Conservation (phyloP, 2,888 invertebrate genomes). For the Phytoseiulus persimilis region DNA sequence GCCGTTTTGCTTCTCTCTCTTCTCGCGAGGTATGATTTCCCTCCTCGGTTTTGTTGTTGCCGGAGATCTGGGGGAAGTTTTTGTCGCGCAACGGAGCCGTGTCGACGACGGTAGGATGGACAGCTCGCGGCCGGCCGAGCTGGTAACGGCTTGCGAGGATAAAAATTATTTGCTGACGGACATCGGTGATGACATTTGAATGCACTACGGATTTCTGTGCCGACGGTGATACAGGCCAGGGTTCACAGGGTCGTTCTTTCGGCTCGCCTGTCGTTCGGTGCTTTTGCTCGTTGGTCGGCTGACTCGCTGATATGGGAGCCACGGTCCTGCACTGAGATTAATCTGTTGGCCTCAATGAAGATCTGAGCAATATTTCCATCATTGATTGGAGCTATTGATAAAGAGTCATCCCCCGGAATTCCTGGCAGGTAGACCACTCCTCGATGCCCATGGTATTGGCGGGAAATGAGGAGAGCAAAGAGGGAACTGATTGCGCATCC, state of each 20-base stretch:
- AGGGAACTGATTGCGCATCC: neutral
- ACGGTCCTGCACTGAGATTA: neutral
- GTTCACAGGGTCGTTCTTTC: neutral
- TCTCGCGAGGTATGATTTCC: too few species aligned
- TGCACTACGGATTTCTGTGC: neutral
- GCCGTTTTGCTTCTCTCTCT: too few species aligned
- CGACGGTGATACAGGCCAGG: neutral
- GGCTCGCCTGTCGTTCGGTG: neutral
- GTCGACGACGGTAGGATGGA: neutral
- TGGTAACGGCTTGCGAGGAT: neutral
- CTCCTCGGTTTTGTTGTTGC: too few species aligned
- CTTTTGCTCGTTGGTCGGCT: neutral
- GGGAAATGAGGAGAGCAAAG: neutral
- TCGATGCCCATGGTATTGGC: neutral
- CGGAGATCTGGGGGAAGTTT: too few species aligned
- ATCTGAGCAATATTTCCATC: neutral
- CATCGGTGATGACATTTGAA: neutral
- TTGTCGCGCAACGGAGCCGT: neutral
- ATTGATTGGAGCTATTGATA: neutral
- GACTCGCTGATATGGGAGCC: neutral
- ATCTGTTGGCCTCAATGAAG: neutral
- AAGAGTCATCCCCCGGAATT: neutral
- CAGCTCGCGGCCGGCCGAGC: neutral
- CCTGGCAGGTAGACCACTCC: neutral
- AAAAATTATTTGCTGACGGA: neutral